phyloP scores from a whole-genome alignment of 1,140 invertebrate genomes.

The Muscidifurax raptorellus region DNA sequence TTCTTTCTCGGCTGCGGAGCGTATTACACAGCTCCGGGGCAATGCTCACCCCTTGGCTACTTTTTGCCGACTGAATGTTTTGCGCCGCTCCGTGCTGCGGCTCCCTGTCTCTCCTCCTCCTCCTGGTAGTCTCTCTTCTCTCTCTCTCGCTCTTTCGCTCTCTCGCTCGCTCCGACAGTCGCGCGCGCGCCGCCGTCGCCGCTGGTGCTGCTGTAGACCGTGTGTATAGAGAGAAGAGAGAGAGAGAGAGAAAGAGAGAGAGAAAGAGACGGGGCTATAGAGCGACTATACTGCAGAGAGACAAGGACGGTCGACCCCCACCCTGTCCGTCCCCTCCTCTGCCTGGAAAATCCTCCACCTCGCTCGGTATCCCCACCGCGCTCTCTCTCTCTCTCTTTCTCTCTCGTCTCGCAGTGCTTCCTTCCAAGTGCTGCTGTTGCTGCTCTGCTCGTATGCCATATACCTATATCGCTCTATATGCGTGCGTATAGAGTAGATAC shows the following conservation, averaged over 20 bases:
- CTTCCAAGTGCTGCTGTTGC: not conserved
- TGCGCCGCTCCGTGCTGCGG: constrained; percentile 64
- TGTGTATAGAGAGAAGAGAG: constrained; percentile 32
- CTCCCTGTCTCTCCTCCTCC: constrained; percentile 7
- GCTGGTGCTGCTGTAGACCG: constrained; percentile 5
- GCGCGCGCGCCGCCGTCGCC: constrained; percentile 41
- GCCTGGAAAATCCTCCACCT: constrained; percentile 27
- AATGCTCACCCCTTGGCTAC: constrained; percentile 75
- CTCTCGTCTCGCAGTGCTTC: constrained; percentile 45
- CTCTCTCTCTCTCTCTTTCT: not conserved
- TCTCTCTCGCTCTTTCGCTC: not conserved
- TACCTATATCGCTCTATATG: too few relatives aligned
- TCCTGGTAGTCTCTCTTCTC: too few relatives aligned
- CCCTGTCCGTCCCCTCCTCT: constrained; percentile 7
- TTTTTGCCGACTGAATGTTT: constrained; percentile 77
- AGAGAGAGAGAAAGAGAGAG: constrained; percentile 1
- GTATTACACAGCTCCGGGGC: constrained; percentile 60
- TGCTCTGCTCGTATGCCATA: not conserved
- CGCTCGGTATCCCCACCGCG: constrained; percentile 17
- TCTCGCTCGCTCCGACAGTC: constrained; percentile 42
- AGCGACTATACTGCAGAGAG: constrained; percentile 20
- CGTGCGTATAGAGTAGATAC: not conserved
- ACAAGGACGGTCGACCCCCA: constrained; percentile 23
- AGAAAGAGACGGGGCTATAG: constrained; percentile 31
- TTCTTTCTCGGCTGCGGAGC: not conserved